Evolutionary conservation across 2,113 vertebrate species (phyloP).

Genomic region (Cercopithecus mona): DNA sequence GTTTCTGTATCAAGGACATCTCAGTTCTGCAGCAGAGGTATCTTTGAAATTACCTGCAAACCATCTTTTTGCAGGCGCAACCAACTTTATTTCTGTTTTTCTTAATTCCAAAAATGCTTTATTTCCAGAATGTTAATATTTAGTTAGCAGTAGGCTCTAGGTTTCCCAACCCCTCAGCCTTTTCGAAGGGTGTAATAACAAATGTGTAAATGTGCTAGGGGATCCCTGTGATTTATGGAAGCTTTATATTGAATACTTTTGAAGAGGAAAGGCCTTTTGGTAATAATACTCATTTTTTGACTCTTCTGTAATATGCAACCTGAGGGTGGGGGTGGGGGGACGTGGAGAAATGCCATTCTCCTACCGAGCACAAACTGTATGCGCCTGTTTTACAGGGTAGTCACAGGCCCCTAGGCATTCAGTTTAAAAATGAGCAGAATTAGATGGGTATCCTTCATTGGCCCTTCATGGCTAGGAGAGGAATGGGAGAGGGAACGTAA

Average conservation of each 20-base stretch:
- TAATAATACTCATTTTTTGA: not conserved
- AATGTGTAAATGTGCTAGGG: not conserved
- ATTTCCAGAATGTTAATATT: constrained; percentile 20
- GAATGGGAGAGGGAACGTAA: not conserved
- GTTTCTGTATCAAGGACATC: not conserved
- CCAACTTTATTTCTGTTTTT: constrained; percentile 1
- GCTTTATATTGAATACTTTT: not conserved
- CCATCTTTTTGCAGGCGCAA: not conserved
- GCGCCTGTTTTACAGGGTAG: not conserved
- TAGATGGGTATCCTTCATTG: not conserved
- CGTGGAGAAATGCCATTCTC: not conserved
- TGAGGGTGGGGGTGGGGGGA: rapidly evolving
- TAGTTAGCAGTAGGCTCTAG: not conserved
- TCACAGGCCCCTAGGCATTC: not conserved
- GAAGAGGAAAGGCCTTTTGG: not conserved
- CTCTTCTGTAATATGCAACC: not conserved
- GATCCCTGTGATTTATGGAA: not conserved
- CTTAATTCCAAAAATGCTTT: not conserved
- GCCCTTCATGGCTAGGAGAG: not conserved
- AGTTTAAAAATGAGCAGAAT: not conserved
- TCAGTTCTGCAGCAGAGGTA: not conserved
- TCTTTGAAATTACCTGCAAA: not conserved
- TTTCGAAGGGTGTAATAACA: not conserved
- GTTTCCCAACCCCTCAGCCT: not conserved
- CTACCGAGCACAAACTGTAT: not conserved